Conservation (phyloP, 2,113 vertebrate genomes). For the Asarcornis scutulata region DNA sequence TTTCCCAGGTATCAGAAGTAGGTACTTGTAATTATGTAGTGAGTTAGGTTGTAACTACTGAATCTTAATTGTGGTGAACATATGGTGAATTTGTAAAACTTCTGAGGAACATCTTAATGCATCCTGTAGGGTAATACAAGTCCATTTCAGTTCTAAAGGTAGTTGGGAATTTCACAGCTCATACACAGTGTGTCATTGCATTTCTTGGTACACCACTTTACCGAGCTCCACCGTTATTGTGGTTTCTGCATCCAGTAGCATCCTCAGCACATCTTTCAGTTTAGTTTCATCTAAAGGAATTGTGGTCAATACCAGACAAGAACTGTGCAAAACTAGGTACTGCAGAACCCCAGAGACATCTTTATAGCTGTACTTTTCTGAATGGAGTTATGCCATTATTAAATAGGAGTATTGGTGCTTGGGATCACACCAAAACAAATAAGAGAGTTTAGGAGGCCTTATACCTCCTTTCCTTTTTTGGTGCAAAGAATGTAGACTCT, state of each 20-base stretch:
- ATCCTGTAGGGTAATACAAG: not conserved
- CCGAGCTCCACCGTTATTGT: not conserved
- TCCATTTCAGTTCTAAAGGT: not conserved
- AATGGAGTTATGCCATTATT: not conserved
- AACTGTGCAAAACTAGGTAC: not conserved
- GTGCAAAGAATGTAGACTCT: not conserved
- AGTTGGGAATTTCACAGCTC: not conserved
- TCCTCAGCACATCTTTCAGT: not conserved
- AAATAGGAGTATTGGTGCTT: not conserved
- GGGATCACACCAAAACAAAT: not conserved
- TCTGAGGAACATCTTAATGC: not conserved
- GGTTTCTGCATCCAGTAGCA: not conserved
- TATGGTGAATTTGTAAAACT: not conserved
- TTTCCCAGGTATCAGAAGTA: too few species aligned
- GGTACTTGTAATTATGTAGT: not conserved
- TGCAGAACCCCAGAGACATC: not conserved
- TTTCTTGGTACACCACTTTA: not conserved
- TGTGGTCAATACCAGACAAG: not conserved
- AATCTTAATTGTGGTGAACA: not conserved
- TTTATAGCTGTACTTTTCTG: not conserved
- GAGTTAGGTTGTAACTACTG: not conserved
- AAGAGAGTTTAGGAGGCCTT: not conserved
- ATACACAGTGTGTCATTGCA: not conserved
- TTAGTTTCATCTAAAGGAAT: not conserved
- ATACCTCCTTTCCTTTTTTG: not conserved